phyloP scores from a whole-genome alignment of 2,797 vertebrate species.

The Chromobotia macracanthus region DNA sequence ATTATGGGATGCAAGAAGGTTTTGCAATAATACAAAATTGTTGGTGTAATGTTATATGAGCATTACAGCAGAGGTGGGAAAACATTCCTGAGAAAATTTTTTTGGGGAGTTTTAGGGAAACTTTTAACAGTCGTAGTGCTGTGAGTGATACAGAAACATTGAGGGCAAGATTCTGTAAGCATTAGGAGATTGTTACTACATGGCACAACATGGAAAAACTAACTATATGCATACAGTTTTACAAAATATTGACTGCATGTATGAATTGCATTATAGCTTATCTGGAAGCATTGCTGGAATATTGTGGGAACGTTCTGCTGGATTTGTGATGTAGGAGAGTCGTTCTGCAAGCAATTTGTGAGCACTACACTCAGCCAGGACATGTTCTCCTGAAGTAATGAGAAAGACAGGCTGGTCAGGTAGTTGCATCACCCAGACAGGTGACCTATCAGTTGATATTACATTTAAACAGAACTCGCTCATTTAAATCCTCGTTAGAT shows the following conservation, averaged over 20 bases:
- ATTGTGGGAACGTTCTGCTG: neutral
- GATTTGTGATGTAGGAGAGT: neutral
- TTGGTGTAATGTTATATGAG: neutral
- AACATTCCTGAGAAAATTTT: neutral
- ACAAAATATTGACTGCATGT: neutral
- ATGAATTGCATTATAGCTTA: neutral
- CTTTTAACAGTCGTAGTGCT: neutral
- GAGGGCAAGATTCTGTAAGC: neutral
- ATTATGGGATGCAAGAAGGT: slow-evolving; percentile 9
- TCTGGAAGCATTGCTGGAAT: neutral
- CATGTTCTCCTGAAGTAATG: slow-evolving; percentile 9
- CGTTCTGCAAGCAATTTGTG: neutral
- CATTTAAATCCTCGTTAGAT: neutral
- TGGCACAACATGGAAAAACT: neutral
- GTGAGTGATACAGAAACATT: no score
- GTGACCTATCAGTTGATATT: slow-evolving; percentile 6
- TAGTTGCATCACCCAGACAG: slow-evolving; percentile 5
- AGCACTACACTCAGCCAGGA: neutral
- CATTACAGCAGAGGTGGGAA: neutral
- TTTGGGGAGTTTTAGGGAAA: neutral
- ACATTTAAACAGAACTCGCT: neutral
- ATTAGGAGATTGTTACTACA: neutral
- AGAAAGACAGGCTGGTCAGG: neutral
- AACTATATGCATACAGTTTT: neutral
- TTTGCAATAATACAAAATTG: neutral